phyloP scores from a whole-genome alignment of 2,888 invertebrate genomes.

The Idaea biselata region DNA sequence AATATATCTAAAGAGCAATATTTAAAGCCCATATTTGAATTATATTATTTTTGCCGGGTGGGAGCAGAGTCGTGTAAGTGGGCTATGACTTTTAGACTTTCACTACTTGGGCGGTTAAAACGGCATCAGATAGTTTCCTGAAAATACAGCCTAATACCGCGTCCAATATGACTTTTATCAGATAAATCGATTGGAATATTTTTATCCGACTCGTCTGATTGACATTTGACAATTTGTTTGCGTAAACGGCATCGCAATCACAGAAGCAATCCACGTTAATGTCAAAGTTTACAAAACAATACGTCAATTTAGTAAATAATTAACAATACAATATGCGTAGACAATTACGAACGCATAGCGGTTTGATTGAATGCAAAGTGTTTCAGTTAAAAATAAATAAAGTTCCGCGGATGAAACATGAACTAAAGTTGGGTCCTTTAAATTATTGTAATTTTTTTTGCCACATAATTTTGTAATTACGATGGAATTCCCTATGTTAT shows the following conservation, averaged over 20 bases:
- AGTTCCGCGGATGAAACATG: too few relatives aligned
- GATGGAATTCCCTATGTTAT: too few relatives aligned
- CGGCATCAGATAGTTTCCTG: too few relatives aligned
- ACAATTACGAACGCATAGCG: neutral
- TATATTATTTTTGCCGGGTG: too few relatives aligned
- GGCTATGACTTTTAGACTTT: too few relatives aligned
- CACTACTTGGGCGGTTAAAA: too few relatives aligned
- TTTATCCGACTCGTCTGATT: neutral
- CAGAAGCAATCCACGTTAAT: neutral
- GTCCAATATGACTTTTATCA: neutral
- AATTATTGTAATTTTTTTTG: too few relatives aligned
- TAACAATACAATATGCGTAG: neutral
- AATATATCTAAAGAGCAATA: too few relatives aligned
- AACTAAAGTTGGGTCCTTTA: too few relatives aligned
- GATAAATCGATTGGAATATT: neutral
- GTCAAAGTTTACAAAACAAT: neutral
- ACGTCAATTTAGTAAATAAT: neutral
- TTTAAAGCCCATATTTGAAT: too few relatives aligned
- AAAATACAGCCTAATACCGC: neutral
- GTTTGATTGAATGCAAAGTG: neutral
- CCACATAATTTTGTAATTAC: too few relatives aligned
- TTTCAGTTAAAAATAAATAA: neutral
- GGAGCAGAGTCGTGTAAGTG: too few relatives aligned
- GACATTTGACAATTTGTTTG: neutral
- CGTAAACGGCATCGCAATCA: neutral